Evolutionary conservation across 2,888 invertebrate genomes (phyloP), one percentile per base, ranked within the genome.

Genomic region (Euplagia quadripunctaria): DNA sequence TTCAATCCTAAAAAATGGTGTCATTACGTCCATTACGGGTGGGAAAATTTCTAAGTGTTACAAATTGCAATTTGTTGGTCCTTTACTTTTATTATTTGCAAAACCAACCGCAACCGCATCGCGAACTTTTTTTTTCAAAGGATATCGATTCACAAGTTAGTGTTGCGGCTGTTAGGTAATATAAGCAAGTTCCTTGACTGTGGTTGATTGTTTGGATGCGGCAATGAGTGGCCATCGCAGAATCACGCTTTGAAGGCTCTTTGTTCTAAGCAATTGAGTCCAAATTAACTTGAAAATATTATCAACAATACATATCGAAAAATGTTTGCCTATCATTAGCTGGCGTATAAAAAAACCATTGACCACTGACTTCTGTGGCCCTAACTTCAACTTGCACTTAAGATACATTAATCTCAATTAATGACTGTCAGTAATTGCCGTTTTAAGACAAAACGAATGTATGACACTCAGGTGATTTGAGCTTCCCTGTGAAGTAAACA

Each of bases 151-250:
- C 46, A 12, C 42, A 20, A n/a, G n/a, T 55, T 64, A 5, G 64
- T 66, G 49, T 51, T 66, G 66, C 20, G 66, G 51, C 49, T 31
- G 31, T 65, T 65, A 65, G 65, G n/a, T 65, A 65, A 46, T 70
- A 64, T 64, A 52, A 46, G n/a, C 31, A 70, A 43, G 71, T 63
- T 73, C 73, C 77, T 77, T 71, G 66, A 58, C 61, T 73, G 65
- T 58, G 65, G 46, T 68, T 41, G 41, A 66, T 66, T 66, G 70
- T 31, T 31, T 31, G 31, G 69, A 41, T 65, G 52, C 65, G 73
- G 65, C 51, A 65, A 66, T 70, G 49, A 70, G 73, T 65, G 65
- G 66, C 8, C 20, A 17, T 58, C n/a, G 11, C 8, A 9, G 20
- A 58, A 11, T 58, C 11, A 58, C 58, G 11, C 11, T n/a, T 58